These are phyloP conservation scores for Bombyx huttoni DNA, from an alignment of 2,888 invertebrate species.

Conservation along the genomic window DNA sequence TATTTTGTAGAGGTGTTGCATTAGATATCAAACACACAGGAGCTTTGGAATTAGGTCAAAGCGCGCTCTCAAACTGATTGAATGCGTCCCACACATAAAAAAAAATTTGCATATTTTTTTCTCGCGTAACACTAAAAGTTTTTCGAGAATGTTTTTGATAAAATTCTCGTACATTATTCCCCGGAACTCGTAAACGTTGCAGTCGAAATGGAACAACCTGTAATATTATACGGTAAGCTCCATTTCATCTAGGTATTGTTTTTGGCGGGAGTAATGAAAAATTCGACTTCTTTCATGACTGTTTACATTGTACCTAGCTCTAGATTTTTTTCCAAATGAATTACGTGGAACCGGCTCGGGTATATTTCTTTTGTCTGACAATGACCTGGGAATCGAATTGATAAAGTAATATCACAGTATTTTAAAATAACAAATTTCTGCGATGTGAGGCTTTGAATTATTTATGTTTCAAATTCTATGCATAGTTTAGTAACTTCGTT, in stretches of 20 bases:
- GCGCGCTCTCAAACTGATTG: slow-evolving; percentile 35
- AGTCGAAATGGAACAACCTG: slow-evolving; percentile 25
- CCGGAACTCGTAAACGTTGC: slow-evolving; percentile 8
- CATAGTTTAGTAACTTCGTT: too few relatives aligned
- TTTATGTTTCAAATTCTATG: too few relatives aligned
- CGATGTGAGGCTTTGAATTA: too few relatives aligned
- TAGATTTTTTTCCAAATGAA: slow-evolving; percentile 10
- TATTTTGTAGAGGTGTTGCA: not conserved
- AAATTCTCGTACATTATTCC: slow-evolving; percentile 5
- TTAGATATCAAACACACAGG: slow-evolving; percentile 1
- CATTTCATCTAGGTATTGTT: slow-evolving; percentile 42
- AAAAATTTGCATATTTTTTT: slow-evolving; percentile 8
- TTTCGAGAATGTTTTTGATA: slow-evolving; percentile 12
- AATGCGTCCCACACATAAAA: slow-evolving; percentile 11
- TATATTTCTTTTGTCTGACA: not conserved
- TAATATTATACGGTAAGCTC: slow-evolving; percentile 33
- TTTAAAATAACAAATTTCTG: too few relatives aligned
- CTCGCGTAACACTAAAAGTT: slow-evolving; percentile 1
- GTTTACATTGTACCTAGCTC: slow-evolving; percentile 24
- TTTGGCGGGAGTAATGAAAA: slow-evolving; percentile 40
- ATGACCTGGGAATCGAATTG: not conserved
- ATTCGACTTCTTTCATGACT: slow-evolving; percentile 29
- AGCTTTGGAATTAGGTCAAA: slow-evolving; percentile 31
- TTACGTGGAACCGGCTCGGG: slow-evolving; percentile 9
- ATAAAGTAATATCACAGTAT: too few relatives aligned